A percentile compares a stretch with the other conserved stretches of the same genome.
Evolutionary conservation across 37 sponge, comb jelly and placozoan genomes (phyloP).

Genomic region (Spongilla lacustris): DNA sequence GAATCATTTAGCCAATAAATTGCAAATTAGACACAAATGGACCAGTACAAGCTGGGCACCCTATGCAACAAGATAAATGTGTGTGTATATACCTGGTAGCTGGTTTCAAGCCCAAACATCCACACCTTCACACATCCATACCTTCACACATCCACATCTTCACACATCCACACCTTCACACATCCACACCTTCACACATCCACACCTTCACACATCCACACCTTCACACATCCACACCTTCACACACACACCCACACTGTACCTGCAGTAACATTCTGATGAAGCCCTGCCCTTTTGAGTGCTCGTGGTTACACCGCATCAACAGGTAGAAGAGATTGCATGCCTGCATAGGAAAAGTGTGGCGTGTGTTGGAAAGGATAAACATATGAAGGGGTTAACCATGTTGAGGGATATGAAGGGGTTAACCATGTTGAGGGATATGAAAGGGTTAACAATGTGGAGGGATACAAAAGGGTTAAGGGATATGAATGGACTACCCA

Average conservation of each 20-base stretch:
- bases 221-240: background rate
- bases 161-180: background rate
- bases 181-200: background rate
- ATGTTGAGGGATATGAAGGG: background rate
- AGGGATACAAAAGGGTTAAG: background rate
- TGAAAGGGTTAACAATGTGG: background rate
- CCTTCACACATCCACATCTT: background rate
- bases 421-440: background rate
- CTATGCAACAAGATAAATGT: too few relatives aligned
- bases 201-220: background rate
- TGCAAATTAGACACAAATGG: too few relatives aligned
- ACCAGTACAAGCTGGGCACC: too few relatives aligned
- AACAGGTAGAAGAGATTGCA: conserved; percentile 72
- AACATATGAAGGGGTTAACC: background rate
- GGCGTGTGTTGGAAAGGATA: background rate
- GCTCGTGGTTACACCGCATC: conserved; percentile 79
- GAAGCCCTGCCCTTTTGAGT: conserved; percentile 67
- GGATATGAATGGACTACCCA: background rate
- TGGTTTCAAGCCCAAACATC: too few relatives aligned
- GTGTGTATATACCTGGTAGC: too few relatives aligned
- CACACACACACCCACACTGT: background rate
- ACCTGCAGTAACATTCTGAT: conserved; percentile 77
- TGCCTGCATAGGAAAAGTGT: conserved; percentile 48
- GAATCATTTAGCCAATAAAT: too few relatives aligned
- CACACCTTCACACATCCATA: too few relatives aligned